Base-by-base conservation (phyloP, 2,888 invertebrate genomes). In the Patella ulyssiponensis region DNA sequence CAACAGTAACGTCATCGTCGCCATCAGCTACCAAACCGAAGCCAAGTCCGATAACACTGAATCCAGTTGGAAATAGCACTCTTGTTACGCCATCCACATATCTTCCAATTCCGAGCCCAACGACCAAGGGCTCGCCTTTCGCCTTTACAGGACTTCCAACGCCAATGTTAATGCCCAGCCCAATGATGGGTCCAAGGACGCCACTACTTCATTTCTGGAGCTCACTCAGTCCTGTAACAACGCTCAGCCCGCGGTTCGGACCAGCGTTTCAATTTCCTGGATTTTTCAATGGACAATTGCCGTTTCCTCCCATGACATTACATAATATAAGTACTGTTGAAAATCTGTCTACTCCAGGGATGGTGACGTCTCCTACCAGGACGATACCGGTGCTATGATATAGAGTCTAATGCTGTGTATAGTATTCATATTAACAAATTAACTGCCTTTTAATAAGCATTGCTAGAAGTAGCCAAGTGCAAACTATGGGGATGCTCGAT, bases 151-250 rank as follows among this genome's bases (percentile, higher is more conserved):
- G 82, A 12, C 69, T 88, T 44, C 85, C 85, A 56, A 89, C 89
- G 9, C 89, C 90, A 2, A 80, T 89, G 52, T 80, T 90, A 53
- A 78, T 90, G 23, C 81, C 87, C 33, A 88, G 88, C 80, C 88
- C 89, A 17, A 83, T 87, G 81, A 74, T 81, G 23, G 85, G 86
- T 51, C 86, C 86, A 7, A 75, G 88, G 74, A 88, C 91, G 11
- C 90, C 90, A 52, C 82, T 90, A 44, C 81, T 90, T 51, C 90
- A 92, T 80, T 92, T 92, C 86, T 92, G 92, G 92, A 91, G 91
- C 79, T 92, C 92, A 0, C 82, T 91, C 12, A 90, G 90, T 77
- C 91, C 91, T 4, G 86, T 90, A 15, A 86, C 89, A 12, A 86
- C 88, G 11, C 86, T 89, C 78, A 89, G 89, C 52, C 90, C 90